phyloP scores from a whole-genome alignment of 2,888 invertebrate genomes.

The Acleris sparsana region DNA sequence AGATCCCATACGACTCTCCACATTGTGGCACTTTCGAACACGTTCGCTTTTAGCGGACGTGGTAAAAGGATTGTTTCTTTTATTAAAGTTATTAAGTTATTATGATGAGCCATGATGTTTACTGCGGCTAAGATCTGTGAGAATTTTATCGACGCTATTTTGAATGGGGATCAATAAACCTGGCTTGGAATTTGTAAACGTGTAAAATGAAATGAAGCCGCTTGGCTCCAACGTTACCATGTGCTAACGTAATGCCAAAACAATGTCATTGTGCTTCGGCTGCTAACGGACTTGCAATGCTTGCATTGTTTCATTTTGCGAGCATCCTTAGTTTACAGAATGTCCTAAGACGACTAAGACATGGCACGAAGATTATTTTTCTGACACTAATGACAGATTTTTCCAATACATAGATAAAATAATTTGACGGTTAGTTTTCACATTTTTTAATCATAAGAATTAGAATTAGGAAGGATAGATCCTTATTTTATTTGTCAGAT shows the following conservation, averaged over 20 bases:
- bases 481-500: too few relatives aligned
- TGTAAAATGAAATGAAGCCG: neutral
- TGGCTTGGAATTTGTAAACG: neutral
- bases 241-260: conserved; percentile 52
- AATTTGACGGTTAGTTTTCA: too few relatives aligned
- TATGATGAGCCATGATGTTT: neutral
- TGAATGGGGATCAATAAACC: too few relatives aligned
- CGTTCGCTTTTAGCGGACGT: conserved; percentile 26
- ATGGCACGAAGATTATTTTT: neutral
- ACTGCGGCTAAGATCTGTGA: too few relatives aligned
- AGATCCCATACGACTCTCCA: conserved; percentile 36
- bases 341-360: neutral
- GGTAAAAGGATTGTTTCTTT: conserved; percentile 29
- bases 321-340: conserved; percentile 51
- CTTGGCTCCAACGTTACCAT: conserved; percentile 5
- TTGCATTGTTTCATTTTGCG: conserved; percentile 60
- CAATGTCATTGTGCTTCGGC: conserved; percentile 66
- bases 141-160: too few relatives aligned
- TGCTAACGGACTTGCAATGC: conserved; percentile 49
- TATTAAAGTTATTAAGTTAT: conserved; percentile 20
- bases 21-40: conserved; percentile 34
- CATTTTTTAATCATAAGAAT: too few relatives aligned
- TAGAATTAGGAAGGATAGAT: too few relatives aligned
- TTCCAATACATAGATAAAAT: neutral
- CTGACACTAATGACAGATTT: neutral